phyloP scores from a whole-genome alignment of 1,140 invertebrate species.

The Teleopsis dalmanni region DNA sequence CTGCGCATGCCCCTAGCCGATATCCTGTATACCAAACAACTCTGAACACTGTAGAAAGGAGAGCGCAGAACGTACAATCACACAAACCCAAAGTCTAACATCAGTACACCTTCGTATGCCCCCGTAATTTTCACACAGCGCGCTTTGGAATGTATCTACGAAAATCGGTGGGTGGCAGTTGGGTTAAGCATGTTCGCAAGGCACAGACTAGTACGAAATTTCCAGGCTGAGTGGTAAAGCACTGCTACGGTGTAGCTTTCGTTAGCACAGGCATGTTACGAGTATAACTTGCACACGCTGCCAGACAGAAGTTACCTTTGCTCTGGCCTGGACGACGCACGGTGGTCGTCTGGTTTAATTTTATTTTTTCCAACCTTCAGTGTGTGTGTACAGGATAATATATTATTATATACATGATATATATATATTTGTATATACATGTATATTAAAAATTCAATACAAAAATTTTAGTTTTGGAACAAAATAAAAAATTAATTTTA shows the following conservation, averaged over 20 bases:
- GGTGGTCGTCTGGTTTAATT: conserved; percentile 31
- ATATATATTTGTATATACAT: too few species aligned
- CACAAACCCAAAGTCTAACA: not conserved
- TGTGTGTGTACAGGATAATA: conserved; percentile 11
- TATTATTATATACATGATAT: too few species aligned
- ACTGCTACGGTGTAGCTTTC: conserved; percentile 8
- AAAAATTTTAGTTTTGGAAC: conserved; percentile 1
- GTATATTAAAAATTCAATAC: too few species aligned
- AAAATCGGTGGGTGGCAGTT: conserved; percentile 9
- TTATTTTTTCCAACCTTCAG: conserved; percentile 5
- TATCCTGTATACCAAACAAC: too few species aligned
- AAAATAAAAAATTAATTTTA: not conserved
- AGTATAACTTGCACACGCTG: conserved; percentile 13
- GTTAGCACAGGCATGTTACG: conserved; percentile 15
- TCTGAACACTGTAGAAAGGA: too few species aligned
- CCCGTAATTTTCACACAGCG: not conserved
- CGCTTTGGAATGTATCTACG: conserved; percentile 10
- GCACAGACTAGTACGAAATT: conserved; percentile 19
- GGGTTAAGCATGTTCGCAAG: not conserved
- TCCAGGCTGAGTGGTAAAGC: conserved; percentile 23
- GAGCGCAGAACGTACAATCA: not conserved
- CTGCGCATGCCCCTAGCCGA: conserved; percentile 9
- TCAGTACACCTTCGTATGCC: too few species aligned
- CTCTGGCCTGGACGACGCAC: conserved; percentile 45
- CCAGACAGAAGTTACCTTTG: conserved; percentile 46